Base-by-base conservation (phyloP, 2,113 vertebrate species). In the Cyanistes caeruleus region DNA sequence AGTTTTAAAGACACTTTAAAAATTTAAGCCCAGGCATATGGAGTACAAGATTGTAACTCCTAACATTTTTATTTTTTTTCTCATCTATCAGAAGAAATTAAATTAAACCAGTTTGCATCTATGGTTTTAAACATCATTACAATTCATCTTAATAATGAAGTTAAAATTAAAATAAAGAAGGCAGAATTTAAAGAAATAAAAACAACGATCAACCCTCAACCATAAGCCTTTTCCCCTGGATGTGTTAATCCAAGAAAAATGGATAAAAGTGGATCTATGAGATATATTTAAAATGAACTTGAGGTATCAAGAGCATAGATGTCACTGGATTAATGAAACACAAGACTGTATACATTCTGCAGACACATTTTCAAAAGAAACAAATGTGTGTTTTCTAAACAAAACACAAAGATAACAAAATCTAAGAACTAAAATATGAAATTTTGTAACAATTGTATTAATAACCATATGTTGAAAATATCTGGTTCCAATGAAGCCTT, bases 101-200 rank as follows among this genome's bases (percentile, higher is more conserved):
- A 97, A 98, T 96, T 76, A 96, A 98, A 93, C 44, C 30, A 78
- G 58, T 93, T 96, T 43, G 51, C 97, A 97, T 95, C 95, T 94
- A 84, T 95, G 89, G 92, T 89, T 97, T 98, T 95, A 93, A 95
- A 95, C 76, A 96, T 95, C 84, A 95, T 96, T 97, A 92, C 44
- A 95, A 97, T 98, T 98, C 91, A 94, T 98, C 95, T 98, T 97
- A 97, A 97, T 97, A 98, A 97, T 96, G 82, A 97, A 98, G 87
- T 95, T 96, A 96, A 98, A 98, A 98, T 97, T 97, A 98, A 97
- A 68, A 95, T 91, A 97, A 97, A 97, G 67, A 89, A 89, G 84
- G 92, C 20, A 93, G 95, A 94, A 90, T 64, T 30, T 2, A 1
- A 20, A 78, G 80, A n/a, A 23, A 8, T 3, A 75, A n/a, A 59